Evolutionary conservation across 2,797 vertebrate genomes (phyloP), one percentile per base, ranked within the genome.

Genomic region (Luscinia luscinia): DNA sequence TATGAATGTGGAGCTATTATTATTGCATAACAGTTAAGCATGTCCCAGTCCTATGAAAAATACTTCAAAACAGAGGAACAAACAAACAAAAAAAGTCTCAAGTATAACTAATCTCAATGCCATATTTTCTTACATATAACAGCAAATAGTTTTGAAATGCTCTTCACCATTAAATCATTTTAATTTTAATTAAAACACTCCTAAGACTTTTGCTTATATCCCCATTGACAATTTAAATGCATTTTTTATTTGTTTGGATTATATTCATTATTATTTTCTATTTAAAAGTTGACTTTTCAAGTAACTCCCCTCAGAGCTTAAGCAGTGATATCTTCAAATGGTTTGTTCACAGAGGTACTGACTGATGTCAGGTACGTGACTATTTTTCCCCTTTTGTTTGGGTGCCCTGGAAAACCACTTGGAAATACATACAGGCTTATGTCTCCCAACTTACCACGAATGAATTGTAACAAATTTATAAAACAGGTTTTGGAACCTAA

Each of bases 11-110:
- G 32, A 85, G n/a, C 21, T 72, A 23, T 14, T 43, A 28, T 68
- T 62, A 69, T 0, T 68, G 19, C 3, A 0, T 14, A 74, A 54
- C 14, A 48, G 9, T 51, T 52, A 81, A 59, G 5, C 14, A n/a
- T 22, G n/a, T 68, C 45, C 17, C 16, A 79, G 51, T 68, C 52
- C 30, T 55, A 9, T 61, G 41, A 80, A 76, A 90, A 77, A 73
- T n/a, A 85, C 18, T 69, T 80, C 43, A 77, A 69, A 80, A 68
- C 4, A 64, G 52, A 79, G 18, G 32, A 90, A 73, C 5, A 66
- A 68, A 59, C 30, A 16, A 18, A 55, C 73, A 82, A 76, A 43
- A 67, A 75, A 52, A 0, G 11, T 2, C 3, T 13, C 4, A 80
- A 55, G 24, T 17, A 18, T 45, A 73, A 40, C 48, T 46, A 48